phyloP scores from a whole-genome alignment of 2,797 vertebrate genomes.

The Arctocebus calabarensis region DNA sequence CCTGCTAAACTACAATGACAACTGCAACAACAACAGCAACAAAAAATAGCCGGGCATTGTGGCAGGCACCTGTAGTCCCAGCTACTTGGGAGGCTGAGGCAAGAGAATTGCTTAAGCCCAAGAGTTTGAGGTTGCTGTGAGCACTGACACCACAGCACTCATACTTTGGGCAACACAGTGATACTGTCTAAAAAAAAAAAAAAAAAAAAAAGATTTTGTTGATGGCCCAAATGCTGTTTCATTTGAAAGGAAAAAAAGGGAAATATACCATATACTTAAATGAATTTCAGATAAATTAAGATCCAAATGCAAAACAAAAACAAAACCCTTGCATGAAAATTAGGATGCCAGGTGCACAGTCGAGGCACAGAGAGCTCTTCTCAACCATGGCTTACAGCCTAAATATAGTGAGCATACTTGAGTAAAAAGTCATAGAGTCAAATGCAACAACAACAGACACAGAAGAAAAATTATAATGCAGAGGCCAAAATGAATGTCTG shows the following conservation, averaged over 20 bases:
- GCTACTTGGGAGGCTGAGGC: too few relatives aligned
- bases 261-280: not conserved
- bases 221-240: not conserved
- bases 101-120: too few relatives aligned
- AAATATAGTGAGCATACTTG: not conserved
- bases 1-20: too few relatives aligned
- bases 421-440: not conserved
- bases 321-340: not conserved
- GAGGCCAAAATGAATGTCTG: not conserved
- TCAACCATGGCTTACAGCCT: not conserved
- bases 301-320: constrained; percentile 7
- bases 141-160: too few relatives aligned
- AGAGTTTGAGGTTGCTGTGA: too few relatives aligned
- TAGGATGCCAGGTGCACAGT: not conserved
- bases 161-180: too few relatives aligned
- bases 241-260: not conserved
- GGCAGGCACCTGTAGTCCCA: too few relatives aligned
- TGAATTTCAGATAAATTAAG: not conserved
- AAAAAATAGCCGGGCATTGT: too few relatives aligned
- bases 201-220: constrained; percentile 4
- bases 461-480: not conserved
- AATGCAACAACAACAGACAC: not conserved
- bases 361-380: not conserved
- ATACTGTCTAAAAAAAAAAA: too few relatives aligned
- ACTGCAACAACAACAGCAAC: too few relatives aligned